Conservation (phyloP, 2,797 vertebrate species). For the Halcyon leucocephala region DNA sequence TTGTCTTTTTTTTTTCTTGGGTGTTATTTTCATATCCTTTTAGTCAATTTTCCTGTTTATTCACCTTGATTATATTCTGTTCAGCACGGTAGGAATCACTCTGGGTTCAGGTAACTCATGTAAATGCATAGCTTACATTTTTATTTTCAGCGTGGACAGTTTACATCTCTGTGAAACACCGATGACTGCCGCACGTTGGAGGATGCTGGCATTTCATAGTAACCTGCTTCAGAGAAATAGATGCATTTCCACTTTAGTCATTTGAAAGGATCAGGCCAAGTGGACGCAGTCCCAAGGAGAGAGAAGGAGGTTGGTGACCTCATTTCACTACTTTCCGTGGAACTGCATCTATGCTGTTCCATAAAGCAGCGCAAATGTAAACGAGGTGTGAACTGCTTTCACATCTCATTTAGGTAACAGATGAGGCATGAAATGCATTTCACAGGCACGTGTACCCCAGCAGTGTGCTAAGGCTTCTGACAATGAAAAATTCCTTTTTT, state of each 20-base stretch:
- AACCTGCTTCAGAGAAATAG: neutral
- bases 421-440: constrained; percentile 82
- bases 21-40: neutral
- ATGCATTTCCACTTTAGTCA: constrained; percentile 41
- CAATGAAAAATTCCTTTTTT: constrained; percentile 63
- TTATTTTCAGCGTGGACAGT: neutral
- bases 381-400: constrained; percentile 81
- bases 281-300: constrained; percentile 59
- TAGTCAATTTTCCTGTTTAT: constrained; percentile 31
- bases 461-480: constrained; percentile 50
- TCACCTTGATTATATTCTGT: neutral
- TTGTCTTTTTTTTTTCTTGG: neutral
- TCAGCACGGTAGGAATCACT: neutral
- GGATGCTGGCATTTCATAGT: neutral
- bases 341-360: constrained; percentile 60
- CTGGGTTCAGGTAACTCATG: constrained; percentile 3
- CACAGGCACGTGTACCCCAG: constrained; percentile 62
- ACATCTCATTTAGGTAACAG: constrained; percentile 82
- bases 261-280: neutral
- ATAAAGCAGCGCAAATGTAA: constrained; percentile 77
- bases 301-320: constrained; percentile 69
- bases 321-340: constrained; percentile 69
- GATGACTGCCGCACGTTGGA: fast-evolving
- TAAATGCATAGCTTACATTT: neutral
- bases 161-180: neutral